Base-by-base conservation (phyloP, 1,140 invertebrate genomes). In the Monomorium pharaonis region DNA sequence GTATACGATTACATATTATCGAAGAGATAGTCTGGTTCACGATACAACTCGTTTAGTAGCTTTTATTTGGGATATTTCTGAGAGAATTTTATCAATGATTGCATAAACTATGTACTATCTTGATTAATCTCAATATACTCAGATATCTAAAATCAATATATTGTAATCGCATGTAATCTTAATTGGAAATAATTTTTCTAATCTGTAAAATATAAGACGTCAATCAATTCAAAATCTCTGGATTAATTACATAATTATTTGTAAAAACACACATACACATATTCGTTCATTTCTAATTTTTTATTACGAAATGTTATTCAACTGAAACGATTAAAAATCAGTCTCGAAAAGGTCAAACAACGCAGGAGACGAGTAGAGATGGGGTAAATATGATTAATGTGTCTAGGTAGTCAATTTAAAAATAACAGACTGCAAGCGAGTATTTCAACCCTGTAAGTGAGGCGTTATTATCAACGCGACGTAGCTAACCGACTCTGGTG, bases 401-500 rank as follows among this genome's bases (percentile, higher is more conserved):
- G 2, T n/a, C 16, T 18, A 42, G 33, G 14, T 21, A 33, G 10
- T 80, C 37, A 63, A 77, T 49, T 54, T 0, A 72, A 58, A 72
- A 33, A 7, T 58, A 33, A 60, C 16, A 33, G 6, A 58, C 56
- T n/a, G 4, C 18, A 18, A 44, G 56, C 0, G 37, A 44, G 7
- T 49, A 78, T 42, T 72, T 70, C 44, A 3, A 16, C 3, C 2
- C 9, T 47, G n/a, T 27, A 37, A 84, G 44, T 60, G n/a, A 37
- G 16, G 12, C 67, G 81, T 86, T 70, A 74, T 77, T 86, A 60
- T 44, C 75, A 56, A 67, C 44, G 51, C 69, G 65, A 30, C 49
- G 70, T 75, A 91, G 86, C 90, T 85, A 89, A 87, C 86, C 84
- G 85, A 77, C 84, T 86, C 88, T 83, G 86, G 56, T 60, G 33